phyloP scores from a whole-genome alignment of 2,888 invertebrate species.

The Barypeithes pellucidus region DNA sequence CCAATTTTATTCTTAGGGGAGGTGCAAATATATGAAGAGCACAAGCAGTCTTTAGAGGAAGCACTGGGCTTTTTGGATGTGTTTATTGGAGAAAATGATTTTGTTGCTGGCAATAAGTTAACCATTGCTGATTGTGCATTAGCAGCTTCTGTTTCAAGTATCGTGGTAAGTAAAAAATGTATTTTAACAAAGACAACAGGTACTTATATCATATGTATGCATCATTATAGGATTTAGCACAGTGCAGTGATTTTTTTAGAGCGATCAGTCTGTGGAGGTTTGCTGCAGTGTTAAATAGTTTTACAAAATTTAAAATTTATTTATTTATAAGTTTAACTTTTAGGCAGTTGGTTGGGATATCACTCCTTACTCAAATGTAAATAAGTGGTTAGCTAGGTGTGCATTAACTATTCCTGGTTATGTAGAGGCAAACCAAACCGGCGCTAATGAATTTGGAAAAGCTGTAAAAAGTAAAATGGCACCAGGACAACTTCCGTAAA shows the following conservation, averaged over 20 bases:
- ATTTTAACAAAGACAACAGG: no score
- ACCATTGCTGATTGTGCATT: conserved; percentile 79
- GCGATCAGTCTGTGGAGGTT: no score
- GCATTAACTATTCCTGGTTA: conserved; percentile 74
- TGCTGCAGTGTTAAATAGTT: no score
- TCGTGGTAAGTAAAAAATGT: no score
- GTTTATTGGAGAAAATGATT: conserved; percentile 75
- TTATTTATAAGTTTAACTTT: conserved; percentile 52
- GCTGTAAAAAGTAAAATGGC: conserved; percentile 74
- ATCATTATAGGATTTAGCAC: no score
- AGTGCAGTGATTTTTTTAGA: no score
- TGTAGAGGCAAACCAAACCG: conserved; percentile 74
- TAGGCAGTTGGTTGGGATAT: conserved; percentile 77
- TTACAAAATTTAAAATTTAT: no score
- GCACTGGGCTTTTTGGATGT: conserved; percentile 76
- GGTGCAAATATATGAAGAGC: conserved; percentile 73
- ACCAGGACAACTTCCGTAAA: conserved; percentile 65
- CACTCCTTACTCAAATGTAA: conserved; percentile 73
- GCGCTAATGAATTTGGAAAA: conserved; percentile 75
- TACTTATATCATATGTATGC: conserved; percentile 35
- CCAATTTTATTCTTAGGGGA: conserved; percentile 76
- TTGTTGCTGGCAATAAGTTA: conserved; percentile 76
- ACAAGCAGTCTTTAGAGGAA: conserved; percentile 74
- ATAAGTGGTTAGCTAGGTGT: conserved; percentile 76
- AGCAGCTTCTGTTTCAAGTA: conserved; percentile 74